Evolutionary conservation across 2,888 invertebrate genomes (phyloP), one percentile per base, ranked within the genome.

Genomic region (Zonitis immaculata): DNA sequence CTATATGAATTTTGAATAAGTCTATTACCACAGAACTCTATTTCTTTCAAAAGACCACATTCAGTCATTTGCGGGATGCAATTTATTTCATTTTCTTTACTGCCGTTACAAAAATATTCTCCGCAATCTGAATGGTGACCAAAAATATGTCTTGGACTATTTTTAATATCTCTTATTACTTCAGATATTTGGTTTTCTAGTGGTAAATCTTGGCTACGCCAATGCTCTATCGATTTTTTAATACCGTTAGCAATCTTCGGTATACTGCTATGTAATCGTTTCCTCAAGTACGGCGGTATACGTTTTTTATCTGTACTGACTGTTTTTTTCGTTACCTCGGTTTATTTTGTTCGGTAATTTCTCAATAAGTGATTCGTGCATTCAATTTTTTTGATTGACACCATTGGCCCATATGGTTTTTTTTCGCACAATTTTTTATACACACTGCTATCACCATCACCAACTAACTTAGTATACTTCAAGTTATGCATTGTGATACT

Each of bases 371-470:
- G 35, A 14, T 57, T 71, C 5, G 30, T 49, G 51, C 72, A 73
- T 52, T 70, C 68, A 4, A 70, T 54, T 65, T 71, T 73, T 43
- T 64, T 35, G 0, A 67, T 58, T 25, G 49, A 26, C 11, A 51
- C 25, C 9, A 54, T 52, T 3, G 8, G 3, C 0, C 61, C 57
- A 53, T 70, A 70, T 6, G 63, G 58, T 12, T 60, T 53, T 12
- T 46, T 43, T 54, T 66, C 55, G 14, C 55, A 11, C 6, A 71
- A 61, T 59, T 58, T 60, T 27, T 57, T 54, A 47, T 64, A 68
- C 0, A 71, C 70, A 12, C 64, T 69, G 8, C 66, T 64, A 51
- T 73, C 73, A 8, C 72, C 71, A 59, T 70, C 72, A n/a, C 68
- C 70, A 9, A 73, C 60, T 26, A 70, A 54, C 50, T 58, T 52